Percentiles rank a stretch among this genome's conserved stretches.
Evolutionary conservation across 2,888 invertebrate species (phyloP).

Genomic region (Ommatoiulus sabulosus): DNA sequence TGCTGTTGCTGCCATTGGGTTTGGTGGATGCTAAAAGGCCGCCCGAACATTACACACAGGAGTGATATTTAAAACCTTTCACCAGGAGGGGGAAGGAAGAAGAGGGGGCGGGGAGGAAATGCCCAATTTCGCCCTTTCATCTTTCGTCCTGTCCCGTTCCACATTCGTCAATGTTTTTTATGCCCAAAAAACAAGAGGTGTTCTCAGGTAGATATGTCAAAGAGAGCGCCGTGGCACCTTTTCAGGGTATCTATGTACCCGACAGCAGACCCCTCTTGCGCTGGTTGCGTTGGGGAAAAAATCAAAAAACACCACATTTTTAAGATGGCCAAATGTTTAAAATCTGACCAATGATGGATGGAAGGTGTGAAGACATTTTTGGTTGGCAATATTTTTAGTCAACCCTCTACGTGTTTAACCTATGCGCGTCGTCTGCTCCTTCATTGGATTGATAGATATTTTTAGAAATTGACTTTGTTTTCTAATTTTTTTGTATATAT

Average conservation of each 20-base stretch:
- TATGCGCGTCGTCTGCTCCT: no score
- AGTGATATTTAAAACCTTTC: constrained; percentile 50
- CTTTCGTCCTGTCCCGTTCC: constrained; percentile 21
- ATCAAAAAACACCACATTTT: not conserved
- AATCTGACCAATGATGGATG: not conserved
- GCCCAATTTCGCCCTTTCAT: constrained; percentile 24
- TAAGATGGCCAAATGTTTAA: not conserved
- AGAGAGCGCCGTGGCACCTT: constrained; percentile 21
- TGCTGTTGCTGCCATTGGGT: constrained; percentile 17
- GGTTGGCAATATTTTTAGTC: no score
- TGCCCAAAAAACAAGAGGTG: constrained; percentile 42
- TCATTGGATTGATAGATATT: no score
- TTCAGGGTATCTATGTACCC: not conserved
- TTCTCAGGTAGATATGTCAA: constrained; percentile 50
- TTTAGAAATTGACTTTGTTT: no score
- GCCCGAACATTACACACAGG: not conserved
- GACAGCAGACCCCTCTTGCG: not conserved
- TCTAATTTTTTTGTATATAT: no score
- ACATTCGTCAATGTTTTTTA: constrained; percentile 23
- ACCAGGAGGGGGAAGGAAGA: not conserved
- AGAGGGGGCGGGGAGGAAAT: not conserved
- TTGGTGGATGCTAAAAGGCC: constrained; percentile 23
- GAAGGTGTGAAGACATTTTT: no score
- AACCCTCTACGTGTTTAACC: no score
- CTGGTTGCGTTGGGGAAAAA: not conserved